These are phyloP conservation scores for Drosophila quadrilineata DNA, from an alignment of 1,140 invertebrate species.

Conservation along the genomic window DNA sequence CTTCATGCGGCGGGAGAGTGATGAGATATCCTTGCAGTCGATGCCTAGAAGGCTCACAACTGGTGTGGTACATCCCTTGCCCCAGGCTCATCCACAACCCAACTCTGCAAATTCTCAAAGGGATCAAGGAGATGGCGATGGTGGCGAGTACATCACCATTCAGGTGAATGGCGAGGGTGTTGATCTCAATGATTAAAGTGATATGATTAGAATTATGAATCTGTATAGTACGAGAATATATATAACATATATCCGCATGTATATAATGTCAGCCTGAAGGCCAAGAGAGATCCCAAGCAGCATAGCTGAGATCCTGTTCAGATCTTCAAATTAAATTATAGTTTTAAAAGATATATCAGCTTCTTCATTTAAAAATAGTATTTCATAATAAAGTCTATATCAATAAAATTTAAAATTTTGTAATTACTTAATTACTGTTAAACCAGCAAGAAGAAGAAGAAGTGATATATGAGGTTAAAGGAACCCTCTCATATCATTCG, in stretches of 20 bases:
- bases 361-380: too few species aligned
- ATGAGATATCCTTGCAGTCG: conserved; percentile 59
- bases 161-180: conserved; percentile 73
- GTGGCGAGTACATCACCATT: conserved; percentile 56
- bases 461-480: too few species aligned
- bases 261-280: conserved; percentile 12
- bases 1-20: conserved; percentile 56
- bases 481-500: too few species aligned
- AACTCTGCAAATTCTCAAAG: neutral
- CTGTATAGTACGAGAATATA: neutral
- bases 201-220: neutral
- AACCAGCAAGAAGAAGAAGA: too few species aligned
- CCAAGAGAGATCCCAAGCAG: too few species aligned
- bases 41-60: conserved; percentile 19
- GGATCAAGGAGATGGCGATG: conserved; percentile 13
- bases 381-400: neutral
- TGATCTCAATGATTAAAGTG: conserved; percentile 52
- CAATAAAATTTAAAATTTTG: neutral
- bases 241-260: neutral
- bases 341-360: too few species aligned
- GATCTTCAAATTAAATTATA: too few species aligned
- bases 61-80: neutral
- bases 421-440: neutral
- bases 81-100: neutral
- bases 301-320: too few species aligned